Conservation (phyloP, 1,140 invertebrate genomes). For the Zaprionus taronus region DNA sequence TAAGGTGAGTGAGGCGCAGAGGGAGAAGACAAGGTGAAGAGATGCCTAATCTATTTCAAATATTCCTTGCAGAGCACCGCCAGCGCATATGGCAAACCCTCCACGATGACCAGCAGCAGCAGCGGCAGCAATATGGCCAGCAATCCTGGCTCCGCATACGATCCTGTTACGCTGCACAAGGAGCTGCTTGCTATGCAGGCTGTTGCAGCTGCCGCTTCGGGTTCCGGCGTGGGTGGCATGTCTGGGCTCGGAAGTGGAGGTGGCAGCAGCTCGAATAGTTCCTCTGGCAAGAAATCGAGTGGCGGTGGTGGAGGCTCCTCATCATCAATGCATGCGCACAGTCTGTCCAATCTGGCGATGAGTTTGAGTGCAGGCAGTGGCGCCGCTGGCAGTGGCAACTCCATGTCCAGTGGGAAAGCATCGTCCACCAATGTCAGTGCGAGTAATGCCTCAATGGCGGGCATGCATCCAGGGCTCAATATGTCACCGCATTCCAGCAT, state of each 20-base stretch:
- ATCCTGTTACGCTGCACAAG: conserved; percentile 82
- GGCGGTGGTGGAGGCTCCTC: conserved; percentile 22
- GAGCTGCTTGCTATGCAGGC: conserved; percentile 84
- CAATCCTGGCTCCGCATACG: conserved; percentile 77
- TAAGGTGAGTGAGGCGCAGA: conserved; percentile 55
- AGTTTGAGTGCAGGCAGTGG: conserved; percentile 19
- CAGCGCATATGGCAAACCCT: conserved; percentile 76
- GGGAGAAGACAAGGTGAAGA: neutral
- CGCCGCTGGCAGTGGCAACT: conserved; percentile 13
- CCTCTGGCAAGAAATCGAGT: conserved; percentile 79
- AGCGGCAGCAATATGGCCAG: conserved; percentile 54
- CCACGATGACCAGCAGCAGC: conserved; percentile 67
- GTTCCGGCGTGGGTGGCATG: conserved; percentile 46
- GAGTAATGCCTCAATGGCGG: conserved; percentile 49
- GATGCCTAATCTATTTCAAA: neutral
- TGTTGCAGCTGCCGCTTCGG: conserved; percentile 76
- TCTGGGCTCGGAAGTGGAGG: conserved; percentile 51
- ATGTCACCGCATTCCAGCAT: conserved; percentile 70
- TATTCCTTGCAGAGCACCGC: conserved; percentile 60
- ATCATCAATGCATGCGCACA: conserved; percentile 60
- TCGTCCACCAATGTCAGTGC: conserved; percentile 62
- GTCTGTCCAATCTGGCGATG: conserved; percentile 56
- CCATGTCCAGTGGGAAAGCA: conserved; percentile 64
- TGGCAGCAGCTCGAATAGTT: conserved; percentile 52
- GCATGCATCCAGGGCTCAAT: conserved; percentile 56